Base-by-base conservation (phyloP, 1,140 invertebrate genomes). In the Globodera rostochiensis region DNA sequence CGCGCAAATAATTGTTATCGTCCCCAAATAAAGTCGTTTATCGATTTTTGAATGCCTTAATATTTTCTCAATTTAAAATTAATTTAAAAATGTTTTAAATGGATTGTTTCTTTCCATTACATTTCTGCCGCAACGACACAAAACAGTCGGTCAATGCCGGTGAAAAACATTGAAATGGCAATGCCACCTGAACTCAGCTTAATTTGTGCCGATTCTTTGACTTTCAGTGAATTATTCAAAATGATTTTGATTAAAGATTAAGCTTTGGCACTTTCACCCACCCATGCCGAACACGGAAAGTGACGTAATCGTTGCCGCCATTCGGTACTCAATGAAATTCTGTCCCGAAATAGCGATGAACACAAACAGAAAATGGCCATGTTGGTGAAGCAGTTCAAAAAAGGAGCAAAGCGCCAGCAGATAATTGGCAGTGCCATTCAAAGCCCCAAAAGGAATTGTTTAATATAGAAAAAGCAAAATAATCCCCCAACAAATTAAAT, bases 361-460 rank as follows among this genome's bases (percentile, higher is more conserved):
- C n/a, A 80, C n/a, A 19, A 69, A 66, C 3, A 80, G 13, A 47
- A 80, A 57, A 74, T 80, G 78, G 13, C 70, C 78, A 57, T 70
- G 66, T 49, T 80, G 78, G 25, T 80, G 78, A 11, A 75, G 78
- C 45, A 80, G 19, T 73, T 80, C 78, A 25, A 80, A 80, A 13
- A 80, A 71, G 21, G 78, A 64, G 21, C 45, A 36, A 45, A 80
- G 45, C n/a, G 69, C 78, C 67, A 80, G 53, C 15, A 80, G 47
- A 80, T 80, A 80, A 73, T 80, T 80, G 36, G 36, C 46, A 19
- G 45, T 66, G 15, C 67, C 67, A 19, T 50, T 36, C 57, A 78
- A 47, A 2, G 69, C 50, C 53, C 77, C 53, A 19, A 70, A 77
- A 77, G 6, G 11, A 70, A 36, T 36, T 36, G 36, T 36, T 36